Evolutionary conservation across 2,888 invertebrate genomes (phyloP), one percentile per base, ranked within the genome.

Genomic region (Eretmocerus hayati): DNA sequence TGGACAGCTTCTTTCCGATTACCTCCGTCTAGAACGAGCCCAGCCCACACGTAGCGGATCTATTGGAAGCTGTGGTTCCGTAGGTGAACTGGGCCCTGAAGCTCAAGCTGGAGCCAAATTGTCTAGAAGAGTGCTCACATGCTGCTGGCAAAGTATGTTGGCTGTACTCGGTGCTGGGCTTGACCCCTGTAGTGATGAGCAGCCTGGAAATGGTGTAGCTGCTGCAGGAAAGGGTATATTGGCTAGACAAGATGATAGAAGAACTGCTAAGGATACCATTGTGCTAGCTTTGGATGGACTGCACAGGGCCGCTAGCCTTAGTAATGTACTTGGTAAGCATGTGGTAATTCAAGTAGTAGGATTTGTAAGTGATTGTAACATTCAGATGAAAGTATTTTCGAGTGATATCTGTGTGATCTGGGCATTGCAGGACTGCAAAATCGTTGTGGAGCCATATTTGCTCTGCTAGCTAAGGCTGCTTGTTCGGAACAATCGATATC

Each of bases 141-240:
- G 90, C 60, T 91, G 92, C 63, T 95, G 94, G 94, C 85, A 87
- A 32, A 89, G 90, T 0, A 87, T 93, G 78, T 84, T 94, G 51
- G 85, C 87, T 15, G 90, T 95, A 1, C 73, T 94, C 15, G 89
- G 92, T 38, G 83, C 85, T 0, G 85, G 71, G 3, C 53, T 71
- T 16, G 69, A 68, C 60, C 69, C 71, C 1, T 64, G 63, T 0
- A 70, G 69, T 46, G 71, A 71, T 35, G 71, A 71, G 43, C 64
- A 9, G 8, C 59, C 43, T 11, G n/a, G n/a, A n/a, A n/a, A n/a
- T n/a, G n/a, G n/a, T n/a, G n/a, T n/a, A n/a, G n/a, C n/a, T n/a
- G n/a, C n/a, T n/a, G 23, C 23, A 0, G 65, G 60, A 36, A 69
- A 65, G 38, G 64, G 71, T 3, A 64, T 71, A 13, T 42, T 71